A percentile compares a stretch with the other conserved stretches of the same genome.
These are phyloP conservation scores for Stenchaetothrips biformis DNA, from an alignment of 2,888 invertebrate genomes.

Conservation along the genomic window DNA sequence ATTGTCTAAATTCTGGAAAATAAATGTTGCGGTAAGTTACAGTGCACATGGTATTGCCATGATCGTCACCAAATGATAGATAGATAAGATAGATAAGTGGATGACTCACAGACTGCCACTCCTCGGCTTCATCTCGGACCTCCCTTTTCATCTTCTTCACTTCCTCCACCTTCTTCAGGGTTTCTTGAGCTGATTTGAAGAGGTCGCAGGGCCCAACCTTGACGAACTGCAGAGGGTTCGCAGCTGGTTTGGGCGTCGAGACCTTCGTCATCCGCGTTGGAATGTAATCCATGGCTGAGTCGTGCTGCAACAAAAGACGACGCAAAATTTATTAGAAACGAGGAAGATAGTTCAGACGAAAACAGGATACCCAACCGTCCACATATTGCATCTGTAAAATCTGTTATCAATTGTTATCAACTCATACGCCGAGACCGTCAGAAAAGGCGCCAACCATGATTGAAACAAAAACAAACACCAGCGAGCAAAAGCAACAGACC, in stretches of 20 bases:
- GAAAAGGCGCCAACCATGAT: no score
- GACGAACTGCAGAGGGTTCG: slow-evolving; percentile 83
- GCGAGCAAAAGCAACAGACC: no score
- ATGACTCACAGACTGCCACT: slow-evolving; percentile 80
- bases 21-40: slow-evolving; percentile 31
- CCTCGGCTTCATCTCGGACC: slow-evolving; percentile 76
- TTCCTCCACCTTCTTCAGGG: slow-evolving; percentile 77
- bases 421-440: no score
- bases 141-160: slow-evolving; percentile 77
- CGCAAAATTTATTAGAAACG: no score
- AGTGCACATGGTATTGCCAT: no score
- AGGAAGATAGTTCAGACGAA: no score
- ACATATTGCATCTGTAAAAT: no score
- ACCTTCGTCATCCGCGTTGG: slow-evolving; percentile 57
- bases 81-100: slow-evolving; percentile 25
- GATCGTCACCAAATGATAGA: neutral
- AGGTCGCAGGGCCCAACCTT: slow-evolving; percentile 83
- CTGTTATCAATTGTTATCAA: no score
- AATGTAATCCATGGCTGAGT: slow-evolving; percentile 14
- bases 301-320: neutral
- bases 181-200: slow-evolving; percentile 78
- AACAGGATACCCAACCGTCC: no score
- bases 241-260: slow-evolving; percentile 76
- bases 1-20: slow-evolving; percentile 76
- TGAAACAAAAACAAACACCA: no score